Evolutionary conservation across 2,797 vertebrate species (phyloP).

Genomic region (Alcedo atthis): DNA sequence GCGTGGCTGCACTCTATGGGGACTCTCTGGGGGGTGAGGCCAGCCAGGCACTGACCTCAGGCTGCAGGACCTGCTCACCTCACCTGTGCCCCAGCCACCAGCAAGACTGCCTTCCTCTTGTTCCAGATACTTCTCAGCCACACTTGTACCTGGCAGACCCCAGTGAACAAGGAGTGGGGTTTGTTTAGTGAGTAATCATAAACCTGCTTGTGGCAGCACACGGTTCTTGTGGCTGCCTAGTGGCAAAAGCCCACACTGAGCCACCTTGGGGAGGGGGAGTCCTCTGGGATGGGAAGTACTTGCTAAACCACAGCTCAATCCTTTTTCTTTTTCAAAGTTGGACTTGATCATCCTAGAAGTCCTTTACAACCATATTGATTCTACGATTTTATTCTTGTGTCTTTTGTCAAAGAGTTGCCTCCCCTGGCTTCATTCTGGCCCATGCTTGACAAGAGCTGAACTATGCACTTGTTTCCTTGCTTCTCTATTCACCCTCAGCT

Average conservation of each 20-base stretch:
- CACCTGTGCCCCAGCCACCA: fast-evolving
- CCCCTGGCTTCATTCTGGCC: neutral
- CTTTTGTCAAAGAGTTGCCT: neutral
- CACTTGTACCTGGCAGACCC: neutral
- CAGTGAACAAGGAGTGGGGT: neutral
- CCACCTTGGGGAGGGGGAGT: neutral
- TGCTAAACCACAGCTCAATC: neutral
- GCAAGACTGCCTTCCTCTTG: fast-evolving
- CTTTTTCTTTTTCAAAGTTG: neutral
- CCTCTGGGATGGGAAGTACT: neutral
- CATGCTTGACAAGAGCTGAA: neutral
- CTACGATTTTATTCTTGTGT: neutral
- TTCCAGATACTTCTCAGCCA: neutral
- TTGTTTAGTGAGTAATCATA: neutral
- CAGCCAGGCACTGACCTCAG: neutral
- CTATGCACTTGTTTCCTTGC: neutral
- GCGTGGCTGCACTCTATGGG: neutral
- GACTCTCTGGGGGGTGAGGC: neutral
- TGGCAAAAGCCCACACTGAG: neutral
- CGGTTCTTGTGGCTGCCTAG: neutral
- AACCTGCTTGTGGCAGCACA: neutral
- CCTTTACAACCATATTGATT: too few species aligned
- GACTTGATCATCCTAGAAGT: too few species aligned
- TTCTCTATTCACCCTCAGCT: neutral
- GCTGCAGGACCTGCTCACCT: neutral